These are phyloP conservation scores for Chalcis sispes DNA, from an alignment of 2,888 invertebrate genomes.

Conservation along the genomic window DNA sequence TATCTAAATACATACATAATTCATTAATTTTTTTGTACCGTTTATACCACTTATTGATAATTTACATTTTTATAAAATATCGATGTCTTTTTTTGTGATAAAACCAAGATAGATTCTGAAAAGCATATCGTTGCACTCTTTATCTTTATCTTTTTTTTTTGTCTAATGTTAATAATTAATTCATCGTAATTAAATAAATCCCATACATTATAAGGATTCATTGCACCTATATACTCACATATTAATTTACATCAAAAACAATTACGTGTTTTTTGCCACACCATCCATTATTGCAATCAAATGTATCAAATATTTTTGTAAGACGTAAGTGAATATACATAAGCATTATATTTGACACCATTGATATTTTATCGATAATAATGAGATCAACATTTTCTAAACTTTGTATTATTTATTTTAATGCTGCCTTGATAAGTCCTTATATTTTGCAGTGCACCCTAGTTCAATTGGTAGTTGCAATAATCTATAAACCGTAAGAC, in stretches of 20 bases:
- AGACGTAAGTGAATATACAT: too few relatives aligned
- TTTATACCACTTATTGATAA: too few relatives aligned
- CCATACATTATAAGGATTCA: too few relatives aligned
- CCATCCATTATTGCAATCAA: constrained; percentile 59
- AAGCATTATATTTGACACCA: constrained; percentile 63
- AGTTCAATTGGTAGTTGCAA: constrained; percentile 65
- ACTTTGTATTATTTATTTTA: constrained; percentile 63
- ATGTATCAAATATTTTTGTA: constrained; percentile 66
- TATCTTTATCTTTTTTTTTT: too few relatives aligned
- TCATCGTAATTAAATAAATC: too few relatives aligned
- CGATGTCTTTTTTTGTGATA: constrained; percentile 59
- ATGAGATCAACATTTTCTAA: constrained; percentile 64
- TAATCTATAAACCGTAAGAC: constrained; percentile 64
- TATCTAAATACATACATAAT: constrained; percentile 34
- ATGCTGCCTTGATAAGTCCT: constrained; percentile 62
- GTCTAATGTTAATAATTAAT: too few relatives aligned
- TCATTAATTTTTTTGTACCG: constrained; percentile 46
- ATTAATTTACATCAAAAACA: constrained; percentile 66
- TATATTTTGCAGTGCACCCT: constrained; percentile 64
- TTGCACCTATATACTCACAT: too few relatives aligned
- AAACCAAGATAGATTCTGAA: constrained; percentile 68
- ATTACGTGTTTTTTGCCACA: constrained; percentile 66
- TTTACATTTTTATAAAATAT: background rate
- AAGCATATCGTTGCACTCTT: too few relatives aligned
- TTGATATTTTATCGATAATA: constrained; percentile 65